phyloP scores from a whole-genome alignment of 2,113 vertebrate species.

The Rissa tridactyla region DNA sequence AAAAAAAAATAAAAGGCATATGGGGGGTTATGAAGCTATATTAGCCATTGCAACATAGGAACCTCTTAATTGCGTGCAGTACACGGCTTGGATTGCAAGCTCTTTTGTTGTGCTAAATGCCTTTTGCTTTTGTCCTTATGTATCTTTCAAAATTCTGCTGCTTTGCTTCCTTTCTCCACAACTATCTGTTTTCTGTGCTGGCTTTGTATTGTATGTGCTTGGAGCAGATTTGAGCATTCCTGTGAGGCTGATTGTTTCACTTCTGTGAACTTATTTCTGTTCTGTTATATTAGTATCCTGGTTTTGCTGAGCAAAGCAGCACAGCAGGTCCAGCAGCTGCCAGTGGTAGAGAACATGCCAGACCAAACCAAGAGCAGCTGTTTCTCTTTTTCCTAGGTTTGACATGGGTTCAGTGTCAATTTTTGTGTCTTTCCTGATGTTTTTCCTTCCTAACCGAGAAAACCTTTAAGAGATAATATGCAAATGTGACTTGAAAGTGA shows the following conservation, averaged over 20 bases:
- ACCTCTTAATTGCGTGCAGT: neutral
- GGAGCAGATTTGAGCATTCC: neutral
- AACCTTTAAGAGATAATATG: neutral
- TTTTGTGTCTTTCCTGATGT: neutral
- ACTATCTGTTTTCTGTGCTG: neutral
- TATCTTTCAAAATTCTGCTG: neutral
- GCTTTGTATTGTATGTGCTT: neutral
- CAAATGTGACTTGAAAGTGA: neutral
- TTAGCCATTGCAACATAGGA: neutral
- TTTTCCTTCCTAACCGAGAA: neutral
- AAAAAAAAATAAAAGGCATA: neutral
- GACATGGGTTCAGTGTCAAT: neutral
- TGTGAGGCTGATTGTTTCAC: neutral
- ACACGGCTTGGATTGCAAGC: neutral
- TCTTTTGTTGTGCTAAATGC: neutral
- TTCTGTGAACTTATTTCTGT: slow-evolving; percentile 24
- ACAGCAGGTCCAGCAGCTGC: slow-evolving; percentile 32
- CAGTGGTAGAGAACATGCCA: neutral
- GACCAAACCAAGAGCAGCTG: slow-evolving; percentile 33
- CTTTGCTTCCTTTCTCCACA: neutral
- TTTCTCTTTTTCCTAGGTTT: slow-evolving; percentile 11
- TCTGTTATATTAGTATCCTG: neutral
- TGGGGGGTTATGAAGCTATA: neutral
- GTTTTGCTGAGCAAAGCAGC: slow-evolving; percentile 32
- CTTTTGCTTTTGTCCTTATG: neutral